Base-by-base conservation (phyloP, 2,888 invertebrate species). In the Mythimna loreyi region DNA sequence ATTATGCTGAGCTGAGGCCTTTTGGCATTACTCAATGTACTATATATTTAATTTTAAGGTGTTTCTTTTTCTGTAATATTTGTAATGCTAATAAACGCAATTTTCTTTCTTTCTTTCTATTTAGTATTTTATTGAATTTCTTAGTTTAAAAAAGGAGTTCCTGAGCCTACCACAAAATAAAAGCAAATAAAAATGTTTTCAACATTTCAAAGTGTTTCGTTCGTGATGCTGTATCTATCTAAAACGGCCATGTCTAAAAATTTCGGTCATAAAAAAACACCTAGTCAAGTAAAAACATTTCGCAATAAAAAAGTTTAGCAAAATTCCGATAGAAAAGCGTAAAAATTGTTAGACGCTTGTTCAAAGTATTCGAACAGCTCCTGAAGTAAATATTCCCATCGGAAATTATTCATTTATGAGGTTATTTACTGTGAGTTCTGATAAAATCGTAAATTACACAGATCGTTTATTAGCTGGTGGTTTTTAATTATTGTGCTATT, bases 251-350 rank as follows among this genome's bases (percentile, higher is more conserved):
- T 62, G 66, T 64, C 80, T 77, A 79, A 85, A 83, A 85, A 86
- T 80, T 87, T 87, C 75, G 61, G 43, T 63, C 84, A 78, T 87
- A 84, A 87, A 87, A 87, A 86, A 80, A 82, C 74, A 81, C 81
- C 64, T 58, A 84, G 78, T 71, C 64, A 80, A 72, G 72, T 85
- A 84, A 85, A 86, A 86, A 81, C 84, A 80, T 85, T 81, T 83
- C 13, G 78, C 79, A 84, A 85, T 86, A 86, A 87, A 86, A 85
- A 85, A 84, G 80, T 86, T 84, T 28, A 13, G 75, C 72, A 53
- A 75, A 80, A 80, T 78, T 66, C 53, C 65, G 36, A 76, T 60
- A 70, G 67, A 65, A 50, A 62, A 65, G 40, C 59, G 28, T 50
- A 65, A 67, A 76, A 70, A 68, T 58, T 70, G 64, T 67, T 55